These are phyloP conservation scores for Artibeus lituratus DNA, from an alignment of 2,797 vertebrate genomes.

Conservation along the genomic window DNA sequence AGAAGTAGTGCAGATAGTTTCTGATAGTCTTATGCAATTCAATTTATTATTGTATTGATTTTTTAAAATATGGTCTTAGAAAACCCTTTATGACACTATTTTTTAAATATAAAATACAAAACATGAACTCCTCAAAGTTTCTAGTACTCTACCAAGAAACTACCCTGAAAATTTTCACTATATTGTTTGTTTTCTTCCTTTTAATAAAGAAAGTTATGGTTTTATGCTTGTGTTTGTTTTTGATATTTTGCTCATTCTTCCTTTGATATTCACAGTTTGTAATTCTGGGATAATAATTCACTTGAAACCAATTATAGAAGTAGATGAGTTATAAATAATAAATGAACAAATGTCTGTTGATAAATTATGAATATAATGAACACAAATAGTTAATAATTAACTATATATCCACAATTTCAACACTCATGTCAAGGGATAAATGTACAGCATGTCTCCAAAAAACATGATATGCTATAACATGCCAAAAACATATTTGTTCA, in stretches of 20 bases:
- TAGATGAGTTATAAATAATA: neutral
- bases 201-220: neutral
- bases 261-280: neutral
- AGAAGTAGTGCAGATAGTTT: neutral
- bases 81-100: neutral
- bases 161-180: neutral
- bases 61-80: neutral
- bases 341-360: neutral
- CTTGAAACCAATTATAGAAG: neutral
- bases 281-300: neutral
- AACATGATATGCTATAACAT: neutral
- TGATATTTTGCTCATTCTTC: neutral
- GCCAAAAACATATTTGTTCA: neutral
- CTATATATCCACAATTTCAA: neutral
- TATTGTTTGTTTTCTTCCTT: neutral
- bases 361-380: neutral
- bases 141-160: neutral
- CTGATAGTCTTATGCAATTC: neutral
- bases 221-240: neutral
- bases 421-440: neutral
- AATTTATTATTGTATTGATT: neutral
- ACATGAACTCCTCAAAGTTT: neutral
- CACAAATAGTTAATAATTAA: neutral
- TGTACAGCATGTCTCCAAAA: neutral
- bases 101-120: neutral